A percentile compares a stretch with the other conserved stretches of the same genome.
Conservation (phyloP, 2,888 invertebrate species). For the Lucinisca nassula region DNA sequence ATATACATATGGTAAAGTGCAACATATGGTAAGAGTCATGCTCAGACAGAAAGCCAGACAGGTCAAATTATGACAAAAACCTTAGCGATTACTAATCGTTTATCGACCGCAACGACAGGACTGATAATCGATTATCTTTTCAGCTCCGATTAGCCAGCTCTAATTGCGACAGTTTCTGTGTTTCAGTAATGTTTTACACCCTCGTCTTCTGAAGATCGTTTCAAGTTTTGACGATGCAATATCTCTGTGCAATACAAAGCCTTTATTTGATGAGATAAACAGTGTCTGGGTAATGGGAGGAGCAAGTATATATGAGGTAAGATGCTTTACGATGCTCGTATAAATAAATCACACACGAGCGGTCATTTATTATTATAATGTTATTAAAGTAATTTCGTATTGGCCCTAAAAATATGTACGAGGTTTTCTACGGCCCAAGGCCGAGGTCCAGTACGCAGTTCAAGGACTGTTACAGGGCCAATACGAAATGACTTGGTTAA, state of each 20-base stretch:
- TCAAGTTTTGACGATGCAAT: constrained; percentile 40
- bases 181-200: constrained; percentile 32
- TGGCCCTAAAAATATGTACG: not conserved
- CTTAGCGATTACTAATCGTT: too few species aligned
- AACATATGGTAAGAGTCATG: too few species aligned
- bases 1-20: too few species aligned
- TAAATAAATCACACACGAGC: not conserved
- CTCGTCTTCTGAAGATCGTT: constrained; percentile 40
- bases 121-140: too few species aligned
- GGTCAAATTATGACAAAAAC: too few species aligned
- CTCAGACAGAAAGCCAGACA: too few species aligned
- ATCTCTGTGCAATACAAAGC: not conserved
- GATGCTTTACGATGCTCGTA: too few species aligned
- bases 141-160: too few species aligned
- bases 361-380: not conserved
- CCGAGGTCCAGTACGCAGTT: not conserved
- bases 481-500: too few species aligned
- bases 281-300: constrained; percentile 61
- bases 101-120: too few species aligned
- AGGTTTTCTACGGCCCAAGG: not conserved
- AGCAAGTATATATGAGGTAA: constrained; percentile 35
- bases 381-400: too few species aligned
- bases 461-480: not conserved
- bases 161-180: too few species aligned
- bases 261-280: constrained; percentile 16